A percentile compares a stretch with the other conserved stretches of the same genome.
phyloP scores from a whole-genome alignment of 2,888 invertebrate genomes.

The Trissolcus japonicus region DNA sequence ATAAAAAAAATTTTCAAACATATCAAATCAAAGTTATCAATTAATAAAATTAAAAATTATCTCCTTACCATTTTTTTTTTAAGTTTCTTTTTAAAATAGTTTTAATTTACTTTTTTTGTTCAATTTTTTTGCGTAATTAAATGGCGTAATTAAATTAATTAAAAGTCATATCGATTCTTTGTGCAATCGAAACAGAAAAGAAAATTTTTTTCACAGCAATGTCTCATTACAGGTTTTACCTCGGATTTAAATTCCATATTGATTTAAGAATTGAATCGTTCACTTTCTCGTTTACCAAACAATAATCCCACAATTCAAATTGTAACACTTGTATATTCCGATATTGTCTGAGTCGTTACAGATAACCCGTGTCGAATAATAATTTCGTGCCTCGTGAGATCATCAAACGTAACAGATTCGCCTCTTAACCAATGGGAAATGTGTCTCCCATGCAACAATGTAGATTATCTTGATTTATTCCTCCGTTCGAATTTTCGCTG shows the following conservation, averaged over 20 bases:
- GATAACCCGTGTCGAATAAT: conserved; percentile 51
- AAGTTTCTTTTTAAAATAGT: too few species aligned
- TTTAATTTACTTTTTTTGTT: too few species aligned
- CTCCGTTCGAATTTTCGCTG: conserved; percentile 17
- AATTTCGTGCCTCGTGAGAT: conserved; percentile 51
- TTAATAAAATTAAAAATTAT: too few species aligned
- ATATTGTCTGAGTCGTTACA: conserved; percentile 42
- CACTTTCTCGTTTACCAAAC: conserved; percentile 50
- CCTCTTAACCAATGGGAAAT: conserved; percentile 43
- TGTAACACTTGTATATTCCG: conserved; percentile 16
- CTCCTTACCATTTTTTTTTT: too few species aligned
- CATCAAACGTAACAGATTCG: conserved; percentile 49
- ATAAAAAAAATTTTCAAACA: too few species aligned
- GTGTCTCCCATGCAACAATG: conserved; percentile 31
- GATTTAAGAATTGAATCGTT: conserved; percentile 34
- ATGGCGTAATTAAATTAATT: too few species aligned
- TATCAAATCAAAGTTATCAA: too few species aligned
- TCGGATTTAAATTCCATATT: conserved; percentile 6
- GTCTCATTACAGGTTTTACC: not conserved
- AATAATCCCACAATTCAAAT: conserved; percentile 34
- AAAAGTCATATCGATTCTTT: too few species aligned
- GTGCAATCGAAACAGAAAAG: not conserved
- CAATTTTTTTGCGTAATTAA: too few species aligned
- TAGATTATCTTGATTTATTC: conserved; percentile 47
- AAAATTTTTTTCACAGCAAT: not conserved